Percentiles rank a stretch among this genome's conserved stretches.
phyloP scores from a whole-genome alignment of 2,113 vertebrate species.

The Noturus placidus region DNA sequence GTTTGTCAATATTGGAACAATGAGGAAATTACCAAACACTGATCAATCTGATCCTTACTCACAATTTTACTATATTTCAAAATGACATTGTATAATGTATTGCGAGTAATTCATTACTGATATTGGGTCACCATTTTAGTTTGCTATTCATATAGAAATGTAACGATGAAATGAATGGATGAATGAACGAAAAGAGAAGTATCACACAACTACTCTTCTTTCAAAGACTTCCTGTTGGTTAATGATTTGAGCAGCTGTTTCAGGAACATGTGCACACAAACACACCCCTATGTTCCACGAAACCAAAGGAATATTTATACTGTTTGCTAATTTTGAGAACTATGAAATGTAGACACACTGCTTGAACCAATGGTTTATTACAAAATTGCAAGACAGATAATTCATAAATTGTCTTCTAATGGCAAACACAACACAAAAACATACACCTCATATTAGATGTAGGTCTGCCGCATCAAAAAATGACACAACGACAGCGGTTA shows the following conservation, averaged over 20 bases:
- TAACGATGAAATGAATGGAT: not conserved
- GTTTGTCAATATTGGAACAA: not conserved
- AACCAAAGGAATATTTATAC: not conserved
- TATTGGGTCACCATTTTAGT: not conserved
- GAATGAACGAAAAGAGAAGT: not conserved
- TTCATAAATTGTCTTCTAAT: slow-evolving; percentile 69
- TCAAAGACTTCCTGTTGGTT: not conserved
- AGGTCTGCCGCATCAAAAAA: slow-evolving; percentile 54
- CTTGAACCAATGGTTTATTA: slow-evolving; percentile 71
- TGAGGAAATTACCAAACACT: not conserved
- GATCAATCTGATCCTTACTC: not conserved
- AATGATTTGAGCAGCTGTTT: not conserved
- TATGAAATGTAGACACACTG: slow-evolving; percentile 33
- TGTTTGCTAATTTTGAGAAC: not conserved
- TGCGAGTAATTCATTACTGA: not conserved
- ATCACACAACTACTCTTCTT: not conserved
- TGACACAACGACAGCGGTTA: slow-evolving; percentile 41
- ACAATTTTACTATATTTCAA: not conserved
- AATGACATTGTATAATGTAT: not conserved
- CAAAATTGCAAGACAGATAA: slow-evolving; percentile 71
- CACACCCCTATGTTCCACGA: not conserved
- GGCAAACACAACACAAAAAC: slow-evolving; percentile 73
- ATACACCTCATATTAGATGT: slow-evolving; percentile 55
- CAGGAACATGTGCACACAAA: not conserved
- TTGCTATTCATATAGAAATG: not conserved